phyloP scores from a whole-genome alignment of 2,113 vertebrate genomes.

The Phyllostomus discolor region DNA sequence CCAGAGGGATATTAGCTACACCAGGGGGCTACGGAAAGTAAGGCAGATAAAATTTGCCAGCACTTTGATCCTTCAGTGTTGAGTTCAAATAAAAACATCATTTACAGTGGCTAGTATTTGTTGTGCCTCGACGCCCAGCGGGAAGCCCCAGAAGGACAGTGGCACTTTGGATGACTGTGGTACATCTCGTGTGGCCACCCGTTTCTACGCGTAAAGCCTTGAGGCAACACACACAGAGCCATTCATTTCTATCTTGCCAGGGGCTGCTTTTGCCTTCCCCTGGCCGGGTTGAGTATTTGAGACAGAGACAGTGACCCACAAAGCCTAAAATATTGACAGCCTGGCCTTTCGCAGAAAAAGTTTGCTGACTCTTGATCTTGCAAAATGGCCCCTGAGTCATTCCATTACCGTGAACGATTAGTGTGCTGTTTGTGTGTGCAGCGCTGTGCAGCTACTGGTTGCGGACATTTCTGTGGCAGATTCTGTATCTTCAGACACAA shows the following conservation, averaged over 20 bases:
- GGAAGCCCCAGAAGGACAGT: background rate
- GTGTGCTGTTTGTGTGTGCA: background rate
- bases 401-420: background rate
- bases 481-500: background rate
- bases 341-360: background rate
- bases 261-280: background rate
- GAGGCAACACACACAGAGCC: background rate
- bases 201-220: background rate
- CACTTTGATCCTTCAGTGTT: background rate
- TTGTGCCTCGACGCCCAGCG: background rate
- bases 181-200: background rate
- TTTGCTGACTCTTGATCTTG: background rate
- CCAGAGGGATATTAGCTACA: background rate
- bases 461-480: background rate
- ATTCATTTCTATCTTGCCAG: background rate
- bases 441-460: background rate
- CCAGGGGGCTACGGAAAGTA: background rate
- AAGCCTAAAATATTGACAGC: background rate
- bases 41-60: background rate
- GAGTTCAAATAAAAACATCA: background rate
- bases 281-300: background rate
- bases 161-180: background rate
- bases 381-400: background rate
- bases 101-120: background rate
- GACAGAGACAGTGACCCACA: background rate